These are phyloP conservation scores for Gymnoscelis rufifasciata DNA, from an alignment of 2,888 invertebrate genomes.

Conservation along the genomic window DNA sequence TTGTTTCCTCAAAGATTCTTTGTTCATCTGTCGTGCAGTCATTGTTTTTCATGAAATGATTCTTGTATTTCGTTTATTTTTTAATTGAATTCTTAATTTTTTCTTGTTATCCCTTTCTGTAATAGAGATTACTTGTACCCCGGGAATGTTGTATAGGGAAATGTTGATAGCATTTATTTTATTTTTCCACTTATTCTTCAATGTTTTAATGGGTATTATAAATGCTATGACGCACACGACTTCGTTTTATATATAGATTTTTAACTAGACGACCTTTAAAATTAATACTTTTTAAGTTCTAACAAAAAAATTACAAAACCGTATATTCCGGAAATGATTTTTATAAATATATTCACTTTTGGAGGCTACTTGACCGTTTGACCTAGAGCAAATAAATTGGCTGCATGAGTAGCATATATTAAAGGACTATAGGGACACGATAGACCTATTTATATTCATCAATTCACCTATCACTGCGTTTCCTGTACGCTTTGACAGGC, in stretches of 20 bases:
- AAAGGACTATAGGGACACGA: constrained; percentile 9
- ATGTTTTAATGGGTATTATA: too few species aligned
- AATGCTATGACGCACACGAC: too few species aligned
- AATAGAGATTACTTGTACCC: too few species aligned
- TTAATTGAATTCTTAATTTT: constrained; percentile 3
- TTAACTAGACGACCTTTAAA: neutral
- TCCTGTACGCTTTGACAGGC: too few species aligned
- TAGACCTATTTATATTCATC: constrained; percentile 1
- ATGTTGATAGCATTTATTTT: too few species aligned
- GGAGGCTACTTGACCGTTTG: constrained; percentile 24
- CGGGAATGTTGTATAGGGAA: too few species aligned
- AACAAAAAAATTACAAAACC: neutral
- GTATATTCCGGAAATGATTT: constrained; percentile 9
- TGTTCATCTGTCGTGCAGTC: constrained; percentile 2
- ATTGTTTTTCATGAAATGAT: constrained; percentile 6
- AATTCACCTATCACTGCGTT: constrained; percentile 1
- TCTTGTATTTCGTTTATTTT: constrained; percentile 11
- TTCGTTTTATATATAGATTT: too few species aligned
- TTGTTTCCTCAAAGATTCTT: constrained; percentile 10
- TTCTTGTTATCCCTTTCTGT: neutral
- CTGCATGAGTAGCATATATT: constrained; percentile 13
- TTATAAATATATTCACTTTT: constrained; percentile 17
- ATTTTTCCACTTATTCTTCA: too few species aligned
- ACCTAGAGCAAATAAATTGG: constrained; percentile 21
- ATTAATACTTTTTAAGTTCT: neutral